Evolutionary conservation across 1,140 invertebrate genomes (phyloP).

Genomic region (Dryas iulia): DNA sequence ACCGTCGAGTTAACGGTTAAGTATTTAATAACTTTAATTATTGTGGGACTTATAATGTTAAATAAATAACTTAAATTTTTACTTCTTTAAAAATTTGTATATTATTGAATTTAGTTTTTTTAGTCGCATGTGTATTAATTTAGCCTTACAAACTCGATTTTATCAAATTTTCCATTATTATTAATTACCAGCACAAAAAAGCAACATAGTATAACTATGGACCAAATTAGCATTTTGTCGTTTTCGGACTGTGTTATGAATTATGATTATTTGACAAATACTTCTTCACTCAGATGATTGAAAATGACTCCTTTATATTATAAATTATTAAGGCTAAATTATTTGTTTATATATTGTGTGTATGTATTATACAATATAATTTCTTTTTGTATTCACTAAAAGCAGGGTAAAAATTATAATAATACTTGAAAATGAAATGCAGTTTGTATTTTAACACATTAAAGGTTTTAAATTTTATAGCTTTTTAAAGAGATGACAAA

Average conservation of each 20-base stretch:
- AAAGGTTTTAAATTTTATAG: background rate
- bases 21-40: slow-evolving; percentile 26
- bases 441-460: slow-evolving; percentile 1
- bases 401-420: slow-evolving; percentile 2
- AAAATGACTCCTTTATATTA: background rate
- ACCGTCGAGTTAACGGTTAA: slow-evolving; percentile 15
- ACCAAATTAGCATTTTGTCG: too few relatives aligned
- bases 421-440: background rate
- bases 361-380: background rate
- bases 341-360: background rate
- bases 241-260: background rate
- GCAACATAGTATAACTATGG: background rate
- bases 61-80: slow-evolving; percentile 6
- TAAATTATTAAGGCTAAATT: background rate
- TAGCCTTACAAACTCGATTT: background rate
- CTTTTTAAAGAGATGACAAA: background rate
- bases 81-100: background rate
- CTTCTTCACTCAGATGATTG: background rate
- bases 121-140: background rate
- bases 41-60: slow-evolving; percentile 13
- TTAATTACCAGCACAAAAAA: background rate
- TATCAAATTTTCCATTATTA: background rate
- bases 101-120: background rate
- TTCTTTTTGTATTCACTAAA: background rate
- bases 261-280: background rate